Evolutionary conservation across 2,888 invertebrate genomes (phyloP), one percentile per base, ranked within the genome.

Genomic region (Ferrisia virgata): DNA sequence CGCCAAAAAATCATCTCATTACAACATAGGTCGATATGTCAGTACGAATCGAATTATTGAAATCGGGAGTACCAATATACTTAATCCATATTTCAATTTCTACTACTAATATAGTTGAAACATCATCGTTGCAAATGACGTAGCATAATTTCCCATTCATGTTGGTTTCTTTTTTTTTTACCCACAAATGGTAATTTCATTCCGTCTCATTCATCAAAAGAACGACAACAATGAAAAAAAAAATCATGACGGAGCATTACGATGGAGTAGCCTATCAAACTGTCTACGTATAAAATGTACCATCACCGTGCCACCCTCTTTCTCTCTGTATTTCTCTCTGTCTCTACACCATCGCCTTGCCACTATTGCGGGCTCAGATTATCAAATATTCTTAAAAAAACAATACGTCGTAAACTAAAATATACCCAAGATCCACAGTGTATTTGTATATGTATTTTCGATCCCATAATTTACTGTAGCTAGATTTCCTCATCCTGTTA

Each of bases 331-430:
- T n/a, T n/a, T n/a, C n/a, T n/a, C n/a, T n/a, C n/a, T n/a, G n/a
- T n/a, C n/a, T n/a, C n/a, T n/a, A n/a, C n/a, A n/a, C 8, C 53
- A 36, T 8, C 36, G 8, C 22, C 5, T 13, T 18, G 2, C 22
- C 36, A 36, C 8, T 22, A n/a, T n/a, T n/a, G n/a, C n/a, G 53
- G 8, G 18, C 18, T n/a, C n/a, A 53, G 53, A 53, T 53, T 64
- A 64, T 64, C 15, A 25, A 28, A 64, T 28, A 64, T 28, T 64
- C 15, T 28, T n/a, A n/a, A 28, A 64, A 64, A 64, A 64, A 64
- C 64, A 64, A 64, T 64, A 28, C 64, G 64, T 64, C 64, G 64
- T 64, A 64, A 64, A 64, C n/a, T n/a, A n/a, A n/a, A n/a, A n/a
- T n/a, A n/a, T n/a, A n/a, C n/a, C n/a, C n/a, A n/a, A n/a, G n/a